phyloP scores from a whole-genome alignment of 2,113 vertebrate species.

The Megaleporinus macrocephalus region DNA sequence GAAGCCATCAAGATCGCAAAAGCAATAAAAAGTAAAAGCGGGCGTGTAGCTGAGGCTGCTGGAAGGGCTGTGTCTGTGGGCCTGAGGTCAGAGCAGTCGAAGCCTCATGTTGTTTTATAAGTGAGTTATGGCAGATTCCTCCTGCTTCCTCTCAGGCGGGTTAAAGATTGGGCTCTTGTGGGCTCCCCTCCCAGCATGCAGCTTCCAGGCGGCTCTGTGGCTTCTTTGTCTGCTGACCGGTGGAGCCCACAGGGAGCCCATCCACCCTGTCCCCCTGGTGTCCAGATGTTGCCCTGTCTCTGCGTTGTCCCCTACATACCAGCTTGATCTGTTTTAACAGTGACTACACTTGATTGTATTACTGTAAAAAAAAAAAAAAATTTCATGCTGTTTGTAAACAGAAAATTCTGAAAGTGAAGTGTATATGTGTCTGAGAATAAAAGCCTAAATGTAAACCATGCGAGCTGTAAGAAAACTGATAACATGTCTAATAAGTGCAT shows the following conservation, averaged over 20 bases:
- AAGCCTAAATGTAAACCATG: neutral
- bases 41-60: neutral
- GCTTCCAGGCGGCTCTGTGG: conserved; percentile 59
- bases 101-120: conserved; percentile 58
- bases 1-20: conserved; percentile 34
- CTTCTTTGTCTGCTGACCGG: conserved; percentile 57
- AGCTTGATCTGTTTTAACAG: conserved; percentile 20
- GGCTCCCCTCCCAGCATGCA: conserved; percentile 59
- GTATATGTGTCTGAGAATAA: neutral
- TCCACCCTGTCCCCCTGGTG: conserved; percentile 45
- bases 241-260: conserved; percentile 46
- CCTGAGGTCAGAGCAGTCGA: conserved; percentile 47
- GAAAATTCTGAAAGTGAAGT: neutral
- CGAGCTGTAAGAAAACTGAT: neutral
- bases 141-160: conserved; percentile 44
- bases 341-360: conserved; percentile 14
- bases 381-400: neutral
- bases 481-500: neutral
- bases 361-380: conserved; percentile 4
- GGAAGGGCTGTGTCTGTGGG: conserved; percentile 20
- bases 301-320: conserved; percentile 1
- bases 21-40: conserved; percentile 45
- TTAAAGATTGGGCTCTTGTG: conserved; percentile 54
- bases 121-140: conserved; percentile 61
- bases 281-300: conserved; percentile 61